Percentiles rank a stretch among this genome's conserved stretches.
These are phyloP conservation scores for Torymus tubicola DNA, from an alignment of 2,888 invertebrate genomes.

Conservation along the genomic window DNA sequence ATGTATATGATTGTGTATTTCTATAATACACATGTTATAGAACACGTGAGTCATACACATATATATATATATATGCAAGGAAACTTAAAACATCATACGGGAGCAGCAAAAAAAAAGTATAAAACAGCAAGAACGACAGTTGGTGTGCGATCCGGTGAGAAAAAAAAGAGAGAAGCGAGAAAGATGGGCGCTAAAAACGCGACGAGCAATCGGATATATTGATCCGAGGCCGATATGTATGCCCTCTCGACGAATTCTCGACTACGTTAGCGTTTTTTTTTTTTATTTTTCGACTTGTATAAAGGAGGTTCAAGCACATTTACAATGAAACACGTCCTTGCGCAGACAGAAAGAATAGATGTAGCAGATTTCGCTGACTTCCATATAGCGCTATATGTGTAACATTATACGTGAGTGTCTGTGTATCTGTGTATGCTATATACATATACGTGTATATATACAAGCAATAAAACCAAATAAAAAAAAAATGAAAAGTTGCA, in stretches of 20 bases:
- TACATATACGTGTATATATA: too few relatives aligned
- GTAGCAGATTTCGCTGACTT: neutral
- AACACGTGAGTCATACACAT: neutral
- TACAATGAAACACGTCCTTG: conserved; percentile 28
- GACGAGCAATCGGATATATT: conserved; percentile 1
- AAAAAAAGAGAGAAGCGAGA: neutral
- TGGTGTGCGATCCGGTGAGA: too few relatives aligned
- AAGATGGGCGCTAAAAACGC: conserved; percentile 16
- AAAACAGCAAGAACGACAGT: neutral
- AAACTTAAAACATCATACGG: neutral
- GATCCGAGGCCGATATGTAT: neutral
- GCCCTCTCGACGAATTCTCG: neutral
- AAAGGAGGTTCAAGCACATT: neutral
- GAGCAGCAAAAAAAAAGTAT: neutral
- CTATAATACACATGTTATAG: neutral
- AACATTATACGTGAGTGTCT: too few relatives aligned
- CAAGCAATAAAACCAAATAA: too few relatives aligned
- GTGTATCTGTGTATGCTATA: too few relatives aligned
- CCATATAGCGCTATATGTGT: too few relatives aligned
- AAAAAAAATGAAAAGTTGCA: too few relatives aligned
- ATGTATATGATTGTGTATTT: conserved; percentile 8
- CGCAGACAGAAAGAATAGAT: neutral
- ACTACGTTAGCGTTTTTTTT: conserved; percentile 4
- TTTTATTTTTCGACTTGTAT: neutral
- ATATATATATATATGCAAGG: too few relatives aligned